Base-by-base conservation (phyloP, 1,140 invertebrate genomes). In the Pseudomyrmex cubaensis region DNA sequence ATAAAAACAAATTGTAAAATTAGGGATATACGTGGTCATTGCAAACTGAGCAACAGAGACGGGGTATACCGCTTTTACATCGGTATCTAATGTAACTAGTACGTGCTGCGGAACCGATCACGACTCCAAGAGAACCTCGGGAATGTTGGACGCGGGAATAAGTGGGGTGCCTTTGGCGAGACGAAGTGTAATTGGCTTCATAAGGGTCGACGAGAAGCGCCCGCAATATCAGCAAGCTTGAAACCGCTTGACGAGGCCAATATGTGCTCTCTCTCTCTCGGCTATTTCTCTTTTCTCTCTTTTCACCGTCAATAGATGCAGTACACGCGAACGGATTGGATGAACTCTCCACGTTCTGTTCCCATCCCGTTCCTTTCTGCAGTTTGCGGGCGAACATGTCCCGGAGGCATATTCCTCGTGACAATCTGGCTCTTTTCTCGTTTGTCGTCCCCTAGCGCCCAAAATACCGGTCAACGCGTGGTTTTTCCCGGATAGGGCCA, bases 141-240 rank as follows among this genome's bases (percentile, higher is more conserved):
- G 69, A 87, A 59, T 44, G 73, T 77, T 66, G 70, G 66, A 74
- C 70, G 74, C 59, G 62, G 67, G 56, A 75, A 75, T 85, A 90
- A 91, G 90, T 88, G 90, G 85, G 90, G 86, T 89, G 87, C 88
- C 89, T 91, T 92, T 91, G 90, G 87, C 89, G 84, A 91, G 84
- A 76, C 85, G 72, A 87, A 87, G 87, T 88, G 83, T 90, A 91
- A 92, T 92, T 92, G 92, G 91, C 91, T 92, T 92, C 91, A 90
- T 92, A 92, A 92, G 92, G 89, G 90, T 89, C 84, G 88, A 89
- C 77, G 87, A 92, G 86, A 90, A 92, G 88, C 85, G 86, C 83
- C 88, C 85, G 85, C 85, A 90, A 83, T 90, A 90, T 91, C 84
- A 89, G 90, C 86, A 85, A 90, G 87, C 86, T 76, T 85, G 90